These are phyloP conservation scores for Strigops habroptila DNA, from an alignment of 2,113 vertebrate genomes.

Conservation along the genomic window DNA sequence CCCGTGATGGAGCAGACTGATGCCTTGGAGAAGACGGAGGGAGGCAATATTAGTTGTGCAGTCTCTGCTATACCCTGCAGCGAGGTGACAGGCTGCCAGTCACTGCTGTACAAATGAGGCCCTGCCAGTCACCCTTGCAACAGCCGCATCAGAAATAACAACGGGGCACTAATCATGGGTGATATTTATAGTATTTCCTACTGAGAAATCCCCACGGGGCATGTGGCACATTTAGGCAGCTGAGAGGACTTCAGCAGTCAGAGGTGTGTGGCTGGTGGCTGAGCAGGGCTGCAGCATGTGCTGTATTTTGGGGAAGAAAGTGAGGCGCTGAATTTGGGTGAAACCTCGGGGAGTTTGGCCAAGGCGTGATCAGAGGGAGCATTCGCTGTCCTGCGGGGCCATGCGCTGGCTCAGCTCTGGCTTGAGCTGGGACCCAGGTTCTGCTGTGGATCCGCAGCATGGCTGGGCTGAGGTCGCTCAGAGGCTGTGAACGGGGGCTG, in stretches of 20 bases:
- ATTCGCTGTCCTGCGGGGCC: neutral
- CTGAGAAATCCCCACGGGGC: neutral
- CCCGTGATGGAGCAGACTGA: slow-evolving; percentile 56
- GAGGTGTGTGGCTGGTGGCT: neutral
- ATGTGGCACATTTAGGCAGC: neutral
- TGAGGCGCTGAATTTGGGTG: neutral
- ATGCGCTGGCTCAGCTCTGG: neutral
- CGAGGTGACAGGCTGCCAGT: slow-evolving; percentile 68
- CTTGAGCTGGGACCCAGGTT: neutral
- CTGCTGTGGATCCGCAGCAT: neutral
- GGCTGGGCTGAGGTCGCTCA: fast-evolving
- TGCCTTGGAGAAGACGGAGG: slow-evolving; percentile 56
- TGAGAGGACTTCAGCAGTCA: neutral
- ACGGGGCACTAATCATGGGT: slow-evolving; percentile 20
- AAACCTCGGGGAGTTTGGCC: neutral
- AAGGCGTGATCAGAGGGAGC: neutral
- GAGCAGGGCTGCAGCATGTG: neutral
- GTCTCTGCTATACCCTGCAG: slow-evolving; percentile 33
- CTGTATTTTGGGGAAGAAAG: neutral
- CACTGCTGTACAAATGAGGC: slow-evolving; percentile 55
- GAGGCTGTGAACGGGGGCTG: no score
- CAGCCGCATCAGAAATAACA: slow-evolving; percentile 54
- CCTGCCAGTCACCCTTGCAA: slow-evolving; percentile 45
- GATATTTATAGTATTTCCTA: slow-evolving; percentile 19
- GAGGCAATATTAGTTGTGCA: slow-evolving; percentile 41